Evolutionary conservation across 2,113 vertebrate species (phyloP).

Genomic region (Fulmarus glacialis): DNA sequence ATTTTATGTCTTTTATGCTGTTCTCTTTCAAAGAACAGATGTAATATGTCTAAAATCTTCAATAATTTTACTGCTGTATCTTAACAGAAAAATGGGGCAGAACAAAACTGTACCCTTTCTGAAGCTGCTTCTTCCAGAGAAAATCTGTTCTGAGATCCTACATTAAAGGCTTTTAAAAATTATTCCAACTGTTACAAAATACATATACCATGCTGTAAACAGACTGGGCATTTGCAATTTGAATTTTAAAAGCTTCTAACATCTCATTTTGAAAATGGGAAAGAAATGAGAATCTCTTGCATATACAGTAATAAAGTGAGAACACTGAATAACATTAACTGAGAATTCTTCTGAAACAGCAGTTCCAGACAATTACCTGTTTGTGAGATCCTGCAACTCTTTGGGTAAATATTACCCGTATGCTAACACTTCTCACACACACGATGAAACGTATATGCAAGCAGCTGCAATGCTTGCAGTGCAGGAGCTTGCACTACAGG

Average conservation of each 20-base stretch:
- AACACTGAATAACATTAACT: neutral
- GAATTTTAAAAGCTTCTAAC: constrained; percentile 9
- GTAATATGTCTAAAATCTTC: constrained; percentile 25
- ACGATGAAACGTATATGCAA: neutral
- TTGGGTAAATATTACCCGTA: neutral
- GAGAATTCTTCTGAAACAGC: neutral
- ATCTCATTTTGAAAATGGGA: neutral
- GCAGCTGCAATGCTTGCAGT: neutral
- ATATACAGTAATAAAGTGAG: neutral
- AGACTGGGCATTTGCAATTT: neutral
- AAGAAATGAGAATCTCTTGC: neutral
- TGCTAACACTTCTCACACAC: neutral
- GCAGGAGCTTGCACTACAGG: neutral
- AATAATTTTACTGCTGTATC: neutral
- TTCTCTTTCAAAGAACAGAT: neutral
- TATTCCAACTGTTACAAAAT: constrained; percentile 2
- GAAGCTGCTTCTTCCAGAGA: neutral
- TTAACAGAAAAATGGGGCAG: neutral
- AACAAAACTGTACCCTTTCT: neutral
- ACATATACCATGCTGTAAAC: neutral
- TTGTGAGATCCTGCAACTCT: neutral
- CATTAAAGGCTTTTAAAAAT: constrained; percentile 25
- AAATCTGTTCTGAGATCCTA: neutral
- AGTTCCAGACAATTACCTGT: neutral
- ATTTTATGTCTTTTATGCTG: constrained; percentile 17